Percentiles rank a stretch among this genome's conserved stretches.
These are phyloP conservation scores for Paraplagusia blochii DNA, from an alignment of 2,113 vertebrate species.

Conservation along the genomic window DNA sequence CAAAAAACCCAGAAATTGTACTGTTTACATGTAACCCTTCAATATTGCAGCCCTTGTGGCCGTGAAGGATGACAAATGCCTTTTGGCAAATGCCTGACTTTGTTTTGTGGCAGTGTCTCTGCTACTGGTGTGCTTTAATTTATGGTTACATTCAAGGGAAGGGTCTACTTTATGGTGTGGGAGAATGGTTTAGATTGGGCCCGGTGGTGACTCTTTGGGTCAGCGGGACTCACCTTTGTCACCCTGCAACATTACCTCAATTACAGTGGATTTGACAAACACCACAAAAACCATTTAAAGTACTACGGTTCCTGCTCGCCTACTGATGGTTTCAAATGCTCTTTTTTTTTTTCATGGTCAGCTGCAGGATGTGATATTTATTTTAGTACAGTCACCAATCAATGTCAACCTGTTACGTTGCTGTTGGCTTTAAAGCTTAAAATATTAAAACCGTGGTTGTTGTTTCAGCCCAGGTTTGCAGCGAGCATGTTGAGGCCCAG, in stretches of 20 bases:
- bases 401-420: conserved; percentile 59
- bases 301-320: conserved; percentile 12
- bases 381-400: conserved; percentile 51
- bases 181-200: conserved; percentile 44
- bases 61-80: conserved; percentile 73
- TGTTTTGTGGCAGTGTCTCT: conserved; percentile 69
- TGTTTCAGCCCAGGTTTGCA: conserved; percentile 66
- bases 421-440: conserved; percentile 43
- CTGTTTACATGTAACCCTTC: conserved; percentile 78
- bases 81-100: conserved; percentile 62
- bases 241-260: conserved; percentile 48
- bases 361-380: conserved; percentile 43
- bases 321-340: conserved; percentile 28
- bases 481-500: conserved; percentile 52
- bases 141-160: conserved; percentile 60
- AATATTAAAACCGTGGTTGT: conserved; percentile 64
- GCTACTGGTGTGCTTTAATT: conserved; percentile 61
- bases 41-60: conserved; percentile 62
- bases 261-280: conserved; percentile 38
- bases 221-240: conserved; percentile 54
- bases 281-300: conserved; percentile 34
- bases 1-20: conserved; percentile 79
- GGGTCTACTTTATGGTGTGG: conserved; percentile 53
- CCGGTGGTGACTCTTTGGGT: conserved; percentile 42
- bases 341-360: conserved; percentile 44